Conservation (phyloP, 2,797 vertebrate species). For the Geotrypetes seraphini region DNA sequence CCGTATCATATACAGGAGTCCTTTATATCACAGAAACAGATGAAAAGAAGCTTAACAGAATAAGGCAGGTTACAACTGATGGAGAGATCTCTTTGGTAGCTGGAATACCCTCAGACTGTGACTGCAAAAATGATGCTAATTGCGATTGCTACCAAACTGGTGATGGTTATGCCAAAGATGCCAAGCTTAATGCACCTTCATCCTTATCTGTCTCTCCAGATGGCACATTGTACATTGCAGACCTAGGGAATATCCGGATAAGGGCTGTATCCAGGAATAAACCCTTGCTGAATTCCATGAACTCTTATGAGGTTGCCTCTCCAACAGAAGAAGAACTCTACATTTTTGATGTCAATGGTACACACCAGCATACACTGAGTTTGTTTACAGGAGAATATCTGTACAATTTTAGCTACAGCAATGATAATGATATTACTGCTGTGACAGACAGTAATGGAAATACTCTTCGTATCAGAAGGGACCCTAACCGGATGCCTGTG, state of each 20-base stretch:
- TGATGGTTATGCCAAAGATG: conserved; percentile 93
- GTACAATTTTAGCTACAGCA: conserved; percentile 93
- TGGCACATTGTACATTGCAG: conserved; percentile 85
- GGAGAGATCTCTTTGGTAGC: conserved; percentile 92
- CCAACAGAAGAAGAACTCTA: conserved; percentile 89
- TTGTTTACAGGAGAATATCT: conserved; percentile 86
- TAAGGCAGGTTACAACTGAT: conserved; percentile 84
- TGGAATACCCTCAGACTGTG: conserved; percentile 83
- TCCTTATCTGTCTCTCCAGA: conserved; percentile 88
- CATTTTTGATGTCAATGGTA: conserved; percentile 90
- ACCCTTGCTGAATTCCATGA: conserved; percentile 61
- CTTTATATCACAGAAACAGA: conserved; percentile 90
- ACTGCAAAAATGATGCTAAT: conserved; percentile 94
- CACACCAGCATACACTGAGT: conserved; percentile 87
- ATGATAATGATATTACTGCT: conserved; percentile 83
- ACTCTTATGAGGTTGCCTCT: conserved; percentile 88
- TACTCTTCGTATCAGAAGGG: conserved; percentile 81
- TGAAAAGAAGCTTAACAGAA: conserved; percentile 88
- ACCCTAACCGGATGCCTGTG: conserved; percentile 85
- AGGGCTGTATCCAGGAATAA: conserved; percentile 79
- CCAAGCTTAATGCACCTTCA: conserved; percentile 85
- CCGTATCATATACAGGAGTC: conserved; percentile 82
- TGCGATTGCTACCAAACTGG: conserved; percentile 96
- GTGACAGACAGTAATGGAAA: conserved; percentile 90
- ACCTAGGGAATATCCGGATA: conserved; percentile 93